Evolutionary conservation across 2,113 vertebrate species (phyloP), one percentile per base, ranked within the genome.

Genomic region (Labeo catla): DNA sequence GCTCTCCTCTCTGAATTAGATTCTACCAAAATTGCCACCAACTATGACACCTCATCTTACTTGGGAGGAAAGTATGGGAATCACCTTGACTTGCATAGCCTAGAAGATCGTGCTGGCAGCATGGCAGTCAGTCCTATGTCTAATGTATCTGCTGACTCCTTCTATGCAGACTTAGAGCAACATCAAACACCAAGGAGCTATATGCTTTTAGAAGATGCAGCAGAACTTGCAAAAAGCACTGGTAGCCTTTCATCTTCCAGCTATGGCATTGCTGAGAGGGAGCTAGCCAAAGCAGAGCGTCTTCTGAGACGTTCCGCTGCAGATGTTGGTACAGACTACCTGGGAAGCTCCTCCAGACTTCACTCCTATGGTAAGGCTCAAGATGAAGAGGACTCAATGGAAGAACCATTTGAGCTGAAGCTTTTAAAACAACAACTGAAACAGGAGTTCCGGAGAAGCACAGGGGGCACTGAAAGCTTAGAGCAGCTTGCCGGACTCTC

Each of bases 381-480:
- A 34, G 98, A 99, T 47, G 98, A 99, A 78, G 98, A 99, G 80
- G 98, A 99, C 74, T 91, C 97, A 8, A 99, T 99, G 98, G 98
- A 99, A 86, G 98, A 99, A 43, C 98, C 98, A 21, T 99, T 98
- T 84, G 98, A 99, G 90, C 92, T 99, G 65, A 99, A 99, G 89
- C 96, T 99, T 76, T 93, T 99, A 36, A 99, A 99, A 90, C 98
- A 99, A 74, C 98, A 99, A 92, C 97, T 99, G 85, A 99, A 99
- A 86, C 98, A 99, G 89, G 98, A 99, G 91, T 99, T 99, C 91
- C 96, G 97, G 73, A 96, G 98, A 91, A 98, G 98, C 81, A 94
- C 97, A 8, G 96, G 97, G 82, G 97, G 98, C 21, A 93, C 97
- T 19, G 98, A 99, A 88, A 97, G 93, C 81, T 91, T 99, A 74